Conservation (phyloP, 2,113 vertebrate genomes). For the Sylvietta virens region DNA sequence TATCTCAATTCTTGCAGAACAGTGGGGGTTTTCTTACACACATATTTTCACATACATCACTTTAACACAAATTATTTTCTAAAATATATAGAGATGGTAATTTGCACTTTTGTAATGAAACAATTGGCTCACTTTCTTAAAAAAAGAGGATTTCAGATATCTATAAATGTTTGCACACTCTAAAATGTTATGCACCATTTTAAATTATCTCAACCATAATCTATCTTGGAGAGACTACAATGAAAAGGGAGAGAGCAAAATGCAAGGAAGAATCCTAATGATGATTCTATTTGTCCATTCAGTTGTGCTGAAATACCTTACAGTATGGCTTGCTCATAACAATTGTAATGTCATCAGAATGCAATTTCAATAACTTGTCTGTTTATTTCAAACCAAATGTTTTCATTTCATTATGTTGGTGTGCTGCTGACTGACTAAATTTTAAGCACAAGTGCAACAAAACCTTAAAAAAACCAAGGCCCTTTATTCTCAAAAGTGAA, state of each 20-base stretch:
- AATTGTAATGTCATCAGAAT: slow-evolving; percentile 5
- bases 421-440: slow-evolving; percentile 12
- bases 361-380: not conserved
- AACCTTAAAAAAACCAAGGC: slow-evolving; percentile 22
- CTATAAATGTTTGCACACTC: not conserved
- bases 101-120: not conserved
- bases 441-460: slow-evolving; percentile 21
- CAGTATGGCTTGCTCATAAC: not conserved
- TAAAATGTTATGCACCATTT: not conserved
- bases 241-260: not conserved
- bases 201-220: not conserved
- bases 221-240: not conserved
- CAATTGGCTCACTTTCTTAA: not conserved
- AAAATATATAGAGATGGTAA: not conserved
- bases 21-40: not conserved
- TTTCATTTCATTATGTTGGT: slow-evolving; percentile 6
- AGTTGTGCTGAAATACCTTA: not conserved
- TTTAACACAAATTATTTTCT: not conserved
- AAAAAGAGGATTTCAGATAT: not conserved
- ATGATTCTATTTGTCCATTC: not conserved
- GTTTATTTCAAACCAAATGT: slow-evolving; percentile 15
- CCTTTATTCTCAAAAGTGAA: slow-evolving; percentile 23
- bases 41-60: not conserved
- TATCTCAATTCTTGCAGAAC: not conserved
- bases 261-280: not conserved